Evolutionary conservation across 2,113 vertebrate species (phyloP).

Genomic region (Mugil cephalus): DNA sequence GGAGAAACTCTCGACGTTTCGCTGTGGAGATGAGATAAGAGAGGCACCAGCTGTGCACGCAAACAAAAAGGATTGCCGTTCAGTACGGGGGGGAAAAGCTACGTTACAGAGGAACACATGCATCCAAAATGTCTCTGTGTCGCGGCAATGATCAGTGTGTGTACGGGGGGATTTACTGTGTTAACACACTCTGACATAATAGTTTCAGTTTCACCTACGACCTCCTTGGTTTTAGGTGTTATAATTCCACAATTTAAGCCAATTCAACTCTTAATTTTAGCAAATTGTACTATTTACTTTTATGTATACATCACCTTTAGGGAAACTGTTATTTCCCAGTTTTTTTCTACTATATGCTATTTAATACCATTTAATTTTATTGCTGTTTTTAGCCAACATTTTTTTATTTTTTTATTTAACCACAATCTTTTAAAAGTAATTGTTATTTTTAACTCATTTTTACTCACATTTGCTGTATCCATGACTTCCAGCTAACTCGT

Average conservation of each 20-base stretch:
- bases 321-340: conserved; percentile 1
- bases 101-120: not conserved
- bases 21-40: conserved; percentile 38
- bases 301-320: too few relatives aligned
- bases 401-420: not conserved
- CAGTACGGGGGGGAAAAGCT: not conserved
- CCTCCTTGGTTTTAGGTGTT: not conserved
- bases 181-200: not conserved
- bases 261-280: not conserved
- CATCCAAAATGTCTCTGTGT: not conserved
- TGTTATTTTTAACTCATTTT: too few relatives aligned
- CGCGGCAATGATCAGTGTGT: not conserved
- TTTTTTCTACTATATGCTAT: not conserved
- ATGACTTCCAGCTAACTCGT: not conserved
- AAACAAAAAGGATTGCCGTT: conserved; percentile 10
- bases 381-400: not conserved
- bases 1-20: conserved; percentile 13
- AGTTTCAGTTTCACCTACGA: not conserved
- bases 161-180: not conserved
- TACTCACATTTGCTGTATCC: too few relatives aligned
- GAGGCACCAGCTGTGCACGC: not conserved
- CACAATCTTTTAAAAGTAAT: too few relatives aligned
- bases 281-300: not conserved
- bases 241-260: too few relatives aligned
- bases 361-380: too few relatives aligned